A percentile compares a stretch with the other conserved stretches of the same genome.
These are phyloP conservation scores for Merops nubicus DNA, from an alignment of 2,113 vertebrate species.

Conservation along the genomic window DNA sequence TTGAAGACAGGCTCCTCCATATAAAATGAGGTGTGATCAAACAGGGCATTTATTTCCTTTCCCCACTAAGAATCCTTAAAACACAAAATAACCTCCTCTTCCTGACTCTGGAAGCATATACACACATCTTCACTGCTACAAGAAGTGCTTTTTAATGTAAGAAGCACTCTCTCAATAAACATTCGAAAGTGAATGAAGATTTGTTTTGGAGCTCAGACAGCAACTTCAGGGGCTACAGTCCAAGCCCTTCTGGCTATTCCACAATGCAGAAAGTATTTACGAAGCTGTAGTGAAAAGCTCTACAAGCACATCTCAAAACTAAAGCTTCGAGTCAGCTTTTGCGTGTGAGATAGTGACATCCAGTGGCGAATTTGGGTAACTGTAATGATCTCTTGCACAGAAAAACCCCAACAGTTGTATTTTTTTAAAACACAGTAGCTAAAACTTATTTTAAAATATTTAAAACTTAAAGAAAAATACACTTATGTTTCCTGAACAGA, in stretches of 20 bases:
- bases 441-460: background rate
- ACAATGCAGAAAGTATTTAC: background rate
- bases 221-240: background rate
- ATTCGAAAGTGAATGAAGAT: background rate
- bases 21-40: fast-evolving
- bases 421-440: background rate
- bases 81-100: background rate
- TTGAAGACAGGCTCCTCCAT: background rate
- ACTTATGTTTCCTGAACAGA: background rate
- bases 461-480: no score
- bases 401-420: background rate
- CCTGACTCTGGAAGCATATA: background rate
- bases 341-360: background rate
- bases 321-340: background rate
- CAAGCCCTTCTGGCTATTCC: background rate
- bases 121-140: background rate
- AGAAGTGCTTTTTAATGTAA: background rate
- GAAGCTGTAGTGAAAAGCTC: background rate
- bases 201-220: background rate
- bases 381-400: background rate
- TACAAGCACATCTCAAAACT: background rate
- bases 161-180: background rate
- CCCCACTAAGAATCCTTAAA: background rate
- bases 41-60: background rate
- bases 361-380: background rate